Percentiles rank a stretch among this genome's conserved stretches.
Conservation (phyloP, 2,113 vertebrate genomes). For the Pluvialis apricaria region DNA sequence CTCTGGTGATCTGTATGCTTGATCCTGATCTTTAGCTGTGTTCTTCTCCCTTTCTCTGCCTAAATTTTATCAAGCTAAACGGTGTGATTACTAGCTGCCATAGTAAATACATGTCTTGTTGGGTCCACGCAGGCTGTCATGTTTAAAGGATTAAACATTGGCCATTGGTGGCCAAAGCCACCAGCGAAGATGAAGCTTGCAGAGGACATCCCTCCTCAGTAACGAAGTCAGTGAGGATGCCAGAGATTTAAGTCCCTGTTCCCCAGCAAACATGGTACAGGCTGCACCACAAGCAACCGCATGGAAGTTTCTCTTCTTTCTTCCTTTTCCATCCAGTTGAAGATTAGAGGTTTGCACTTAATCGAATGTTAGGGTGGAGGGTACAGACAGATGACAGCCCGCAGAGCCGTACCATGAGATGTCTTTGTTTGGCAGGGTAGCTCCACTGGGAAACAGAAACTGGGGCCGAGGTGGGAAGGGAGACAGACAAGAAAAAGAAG, state of each 20-base stretch:
- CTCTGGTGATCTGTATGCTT: not conserved
- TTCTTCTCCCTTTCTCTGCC: not conserved
- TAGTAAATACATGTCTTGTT: not conserved
- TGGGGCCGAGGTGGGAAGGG: not conserved
- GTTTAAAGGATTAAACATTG: not conserved
- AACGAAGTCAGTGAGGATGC: not conserved
- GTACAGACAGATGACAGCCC: not conserved
- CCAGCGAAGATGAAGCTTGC: not conserved
- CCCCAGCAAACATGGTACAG: not conserved
- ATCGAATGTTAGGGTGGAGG: fast-evolving
- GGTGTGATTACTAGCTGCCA: not conserved
- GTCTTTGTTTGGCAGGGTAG: not conserved
- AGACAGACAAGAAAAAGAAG: not conserved
- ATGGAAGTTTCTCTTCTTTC: not conserved
- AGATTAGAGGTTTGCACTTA: not conserved
- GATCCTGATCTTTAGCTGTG: not conserved
- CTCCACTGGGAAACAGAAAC: not conserved
- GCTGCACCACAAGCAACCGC: not conserved
- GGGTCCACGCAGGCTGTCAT: not conserved
- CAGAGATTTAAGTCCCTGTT: not conserved
- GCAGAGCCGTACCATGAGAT: not conserved
- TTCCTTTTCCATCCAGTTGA: not conserved
- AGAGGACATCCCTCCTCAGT: not conserved
- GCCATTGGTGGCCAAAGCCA: not conserved
- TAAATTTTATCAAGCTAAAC: not conserved